Conservation (phyloP, 2,113 vertebrate species). For the Picathartes gymnocephalus region DNA sequence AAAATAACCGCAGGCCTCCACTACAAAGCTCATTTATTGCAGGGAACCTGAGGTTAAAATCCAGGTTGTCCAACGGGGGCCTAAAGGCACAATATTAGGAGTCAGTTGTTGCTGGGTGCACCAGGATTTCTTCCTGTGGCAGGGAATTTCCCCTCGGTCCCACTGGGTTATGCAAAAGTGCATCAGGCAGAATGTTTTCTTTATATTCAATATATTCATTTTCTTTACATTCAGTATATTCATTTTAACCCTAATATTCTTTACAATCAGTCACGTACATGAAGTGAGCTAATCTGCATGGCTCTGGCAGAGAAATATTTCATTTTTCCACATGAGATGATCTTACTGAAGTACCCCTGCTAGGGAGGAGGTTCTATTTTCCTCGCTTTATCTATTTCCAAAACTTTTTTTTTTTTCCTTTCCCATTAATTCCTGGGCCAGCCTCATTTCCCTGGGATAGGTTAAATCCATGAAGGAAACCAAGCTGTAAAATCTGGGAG, state of each 20-base stretch:
- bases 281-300: not conserved
- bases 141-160: not conserved
- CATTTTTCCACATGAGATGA: not conserved
- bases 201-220: not conserved
- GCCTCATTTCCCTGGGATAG: not conserved
- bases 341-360: not conserved
- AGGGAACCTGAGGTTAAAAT: not conserved
- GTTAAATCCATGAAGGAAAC: not conserved
- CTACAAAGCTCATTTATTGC: slow-evolving; percentile 4
- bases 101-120: not conserved
- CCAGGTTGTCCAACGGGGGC: not conserved
- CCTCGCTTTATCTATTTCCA: not conserved
- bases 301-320: not conserved
- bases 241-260: not conserved
- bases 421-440: not conserved
- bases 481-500: not conserved
- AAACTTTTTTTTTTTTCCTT: not conserved
- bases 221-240: not conserved
- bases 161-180: not conserved
- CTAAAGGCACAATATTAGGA: not conserved
- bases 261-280: not conserved
- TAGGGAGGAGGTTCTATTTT: not conserved
- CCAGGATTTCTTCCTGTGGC: not conserved
- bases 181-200: not conserved
- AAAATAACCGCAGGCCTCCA: slow-evolving; percentile 36